These are phyloP conservation scores for Serripes groenlandicus DNA, from an alignment of 2,888 invertebrate genomes.

Conservation along the genomic window DNA sequence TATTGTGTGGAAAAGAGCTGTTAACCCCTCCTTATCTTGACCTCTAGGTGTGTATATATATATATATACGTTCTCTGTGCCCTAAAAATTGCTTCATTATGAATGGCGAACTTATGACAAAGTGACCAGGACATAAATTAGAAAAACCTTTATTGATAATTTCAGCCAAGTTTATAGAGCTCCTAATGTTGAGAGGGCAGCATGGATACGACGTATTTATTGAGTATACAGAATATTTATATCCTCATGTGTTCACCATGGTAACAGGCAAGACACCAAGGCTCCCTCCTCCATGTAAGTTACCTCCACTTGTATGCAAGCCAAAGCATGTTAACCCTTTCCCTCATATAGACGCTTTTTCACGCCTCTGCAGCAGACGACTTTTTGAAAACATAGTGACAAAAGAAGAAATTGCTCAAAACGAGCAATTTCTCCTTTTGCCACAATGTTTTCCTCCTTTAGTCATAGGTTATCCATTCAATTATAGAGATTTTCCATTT, in stretches of 20 bases:
- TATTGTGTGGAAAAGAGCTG: no score
- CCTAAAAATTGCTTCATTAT: no score
- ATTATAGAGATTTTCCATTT: no score
- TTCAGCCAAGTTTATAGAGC: conserved; percentile 60
- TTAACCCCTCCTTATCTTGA: no score
- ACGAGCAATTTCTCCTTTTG: no score
- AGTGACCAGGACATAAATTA: no score
- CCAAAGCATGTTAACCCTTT: neutral
- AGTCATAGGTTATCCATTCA: no score
- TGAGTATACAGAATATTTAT: conserved; percentile 67
- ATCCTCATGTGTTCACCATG: conserved; percentile 66
- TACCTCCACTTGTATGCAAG: neutral
- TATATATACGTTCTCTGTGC: no score
- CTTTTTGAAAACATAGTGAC: neutral
- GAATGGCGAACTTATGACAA: no score
- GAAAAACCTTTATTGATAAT: neutral
- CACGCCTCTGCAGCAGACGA: neutral
- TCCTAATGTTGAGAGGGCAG: conserved; percentile 61
- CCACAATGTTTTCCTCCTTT: no score
- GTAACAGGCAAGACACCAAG: conserved; percentile 66
- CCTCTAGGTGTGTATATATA: no score
- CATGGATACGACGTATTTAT: conserved; percentile 60
- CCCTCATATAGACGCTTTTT: neutral
- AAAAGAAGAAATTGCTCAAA: no score
- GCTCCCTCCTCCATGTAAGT: conserved; percentile 59